phyloP scores from a whole-genome alignment of 37 sponge, comb jelly and placozoan genomes.

The Agelas oroides region DNA sequence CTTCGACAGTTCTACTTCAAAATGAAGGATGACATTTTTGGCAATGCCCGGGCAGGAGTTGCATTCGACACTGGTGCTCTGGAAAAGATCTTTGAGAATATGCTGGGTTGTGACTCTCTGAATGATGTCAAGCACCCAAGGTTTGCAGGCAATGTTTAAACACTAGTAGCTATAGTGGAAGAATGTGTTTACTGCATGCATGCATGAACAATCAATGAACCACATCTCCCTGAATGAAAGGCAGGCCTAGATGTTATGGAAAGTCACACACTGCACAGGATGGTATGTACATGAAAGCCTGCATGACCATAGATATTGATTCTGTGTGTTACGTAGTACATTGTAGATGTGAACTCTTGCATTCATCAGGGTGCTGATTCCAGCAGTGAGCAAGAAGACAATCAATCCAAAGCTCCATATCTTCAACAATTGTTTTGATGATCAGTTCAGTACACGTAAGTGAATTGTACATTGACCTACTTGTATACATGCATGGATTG shows the following conservation, averaged over 20 bases:
- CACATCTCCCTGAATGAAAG: no score
- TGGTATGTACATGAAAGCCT: no score
- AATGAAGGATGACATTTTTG: conserved; percentile 51
- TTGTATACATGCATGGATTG: no score
- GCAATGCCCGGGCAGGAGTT: conserved; percentile 10
- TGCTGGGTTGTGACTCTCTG: conserved; percentile 29
- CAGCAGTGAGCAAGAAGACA: conserved; percentile 46
- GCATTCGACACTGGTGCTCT: conserved; percentile 49
- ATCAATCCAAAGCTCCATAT: conserved; percentile 42
- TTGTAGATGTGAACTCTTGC: not conserved
- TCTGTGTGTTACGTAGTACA: no score
- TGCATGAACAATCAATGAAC: no score
- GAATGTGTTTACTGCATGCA: no score
- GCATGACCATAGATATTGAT: no score
- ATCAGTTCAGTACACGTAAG: conserved; percentile 66
- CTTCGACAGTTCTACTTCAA: conserved; percentile 54
- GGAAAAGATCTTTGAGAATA: conserved; percentile 48
- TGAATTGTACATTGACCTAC: no score
- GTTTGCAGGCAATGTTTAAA: conserved; percentile 2
- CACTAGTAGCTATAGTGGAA: no score
- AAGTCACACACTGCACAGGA: no score
- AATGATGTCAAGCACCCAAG: conserved; percentile 49
- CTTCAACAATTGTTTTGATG: conserved; percentile 72
- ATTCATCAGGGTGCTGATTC: conserved; percentile 40
- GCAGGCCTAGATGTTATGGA: no score